These are phyloP conservation scores for Pagetopsis macropterus DNA, from an alignment of 2,797 vertebrate genomes.

Conservation along the genomic window DNA sequence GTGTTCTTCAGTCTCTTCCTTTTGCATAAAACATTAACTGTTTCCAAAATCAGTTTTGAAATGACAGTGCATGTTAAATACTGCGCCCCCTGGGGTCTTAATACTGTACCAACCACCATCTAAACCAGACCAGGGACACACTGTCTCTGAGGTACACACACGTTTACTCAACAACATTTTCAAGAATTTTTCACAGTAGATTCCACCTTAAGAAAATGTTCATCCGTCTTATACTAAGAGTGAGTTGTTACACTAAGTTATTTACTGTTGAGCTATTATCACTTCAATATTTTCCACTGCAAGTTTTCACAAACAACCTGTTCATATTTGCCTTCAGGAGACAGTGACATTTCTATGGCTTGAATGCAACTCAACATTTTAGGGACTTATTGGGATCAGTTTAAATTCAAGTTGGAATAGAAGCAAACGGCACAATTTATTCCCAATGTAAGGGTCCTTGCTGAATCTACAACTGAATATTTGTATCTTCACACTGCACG, in stretches of 20 bases:
- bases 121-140: constrained; percentile 53
- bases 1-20: constrained; percentile 62
- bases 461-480: constrained; percentile 19
- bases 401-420: constrained; percentile 56
- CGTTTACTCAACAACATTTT: constrained; percentile 60
- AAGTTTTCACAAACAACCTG: constrained; percentile 57
- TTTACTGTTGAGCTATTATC: constrained; percentile 42
- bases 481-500: constrained; percentile 16
- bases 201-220: constrained; percentile 62
- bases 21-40: constrained; percentile 80
- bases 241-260: constrained; percentile 53
- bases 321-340: constrained; percentile 52
- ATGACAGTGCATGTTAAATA: constrained; percentile 76
- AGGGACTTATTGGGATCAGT: constrained; percentile 27
- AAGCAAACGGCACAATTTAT: constrained; percentile 37
- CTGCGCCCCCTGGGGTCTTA: constrained; percentile 65
- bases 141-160: constrained; percentile 48
- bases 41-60: constrained; percentile 69
- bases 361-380: constrained; percentile 67
- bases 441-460: constrained; percentile 19
- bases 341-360: constrained; percentile 78
- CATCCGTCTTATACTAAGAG: constrained; percentile 57
- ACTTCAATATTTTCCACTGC: constrained; percentile 40
- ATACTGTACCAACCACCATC: constrained; percentile 66
- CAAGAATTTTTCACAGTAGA: constrained; percentile 68